phyloP scores from a whole-genome alignment of 2,113 vertebrate species.

The Gambusia holbrooki region DNA sequence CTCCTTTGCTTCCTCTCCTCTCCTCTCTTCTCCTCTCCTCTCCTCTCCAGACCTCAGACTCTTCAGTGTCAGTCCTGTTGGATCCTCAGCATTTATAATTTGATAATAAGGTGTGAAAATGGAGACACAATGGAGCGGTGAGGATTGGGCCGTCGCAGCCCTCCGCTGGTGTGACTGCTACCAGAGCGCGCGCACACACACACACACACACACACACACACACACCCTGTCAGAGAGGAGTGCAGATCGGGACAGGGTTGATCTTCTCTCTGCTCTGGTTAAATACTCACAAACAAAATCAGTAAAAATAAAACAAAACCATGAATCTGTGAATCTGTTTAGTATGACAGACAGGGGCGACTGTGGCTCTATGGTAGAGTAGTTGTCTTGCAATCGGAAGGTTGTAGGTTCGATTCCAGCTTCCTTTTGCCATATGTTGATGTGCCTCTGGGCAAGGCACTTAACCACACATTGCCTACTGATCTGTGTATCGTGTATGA shows the following conservation, averaged over 20 bases:
- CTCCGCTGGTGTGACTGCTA: slow-evolving; percentile 60
- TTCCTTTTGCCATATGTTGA: too few species aligned
- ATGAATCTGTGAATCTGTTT: too few species aligned
- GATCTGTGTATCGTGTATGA: too few species aligned
- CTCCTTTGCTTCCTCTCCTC: too few species aligned
- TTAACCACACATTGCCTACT: too few species aligned
- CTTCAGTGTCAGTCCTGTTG: slow-evolving; percentile 75
- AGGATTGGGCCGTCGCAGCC: slow-evolving; percentile 71
- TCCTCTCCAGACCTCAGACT: slow-evolving; percentile 43
- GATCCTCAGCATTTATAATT: slow-evolving; percentile 80
- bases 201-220: slow-evolving; percentile 5
- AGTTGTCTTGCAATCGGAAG: too few species aligned
- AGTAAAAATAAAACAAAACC: neutral
- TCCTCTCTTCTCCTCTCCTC: too few species aligned
- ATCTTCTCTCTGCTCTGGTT: neutral
- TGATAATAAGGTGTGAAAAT: slow-evolving; percentile 87
- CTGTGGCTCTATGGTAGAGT: too few species aligned
- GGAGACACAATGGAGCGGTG: slow-evolving; percentile 80
- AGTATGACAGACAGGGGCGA: too few species aligned
- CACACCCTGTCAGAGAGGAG: slow-evolving; percentile 31
- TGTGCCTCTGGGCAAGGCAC: too few species aligned
- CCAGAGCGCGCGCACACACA: slow-evolving; percentile 45
- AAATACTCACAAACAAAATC: neutral
- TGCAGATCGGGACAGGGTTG: neutral
- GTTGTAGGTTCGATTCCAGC: too few species aligned